A percentile compares a stretch with the other conserved stretches of the same genome.
Evolutionary conservation across 2,888 invertebrate species (phyloP).

Genomic region (Gonocerus acuteangulatus): DNA sequence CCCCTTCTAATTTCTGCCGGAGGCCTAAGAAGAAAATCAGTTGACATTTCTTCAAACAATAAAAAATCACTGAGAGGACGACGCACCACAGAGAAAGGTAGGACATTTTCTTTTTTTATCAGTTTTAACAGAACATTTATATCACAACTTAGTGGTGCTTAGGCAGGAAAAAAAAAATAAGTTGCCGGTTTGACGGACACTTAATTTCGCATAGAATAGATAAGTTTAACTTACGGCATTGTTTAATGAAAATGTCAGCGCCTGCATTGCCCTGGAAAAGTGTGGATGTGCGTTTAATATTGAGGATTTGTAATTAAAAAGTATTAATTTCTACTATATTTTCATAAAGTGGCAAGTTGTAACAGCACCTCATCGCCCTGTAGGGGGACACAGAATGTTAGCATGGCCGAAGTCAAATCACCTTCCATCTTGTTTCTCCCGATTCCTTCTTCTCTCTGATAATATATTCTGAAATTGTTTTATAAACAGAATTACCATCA

Average conservation of each 20-base stretch:
- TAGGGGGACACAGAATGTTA: constrained; percentile 41
- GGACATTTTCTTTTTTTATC: not conserved
- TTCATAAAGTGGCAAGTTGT: not conserved
- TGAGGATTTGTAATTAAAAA: not conserved
- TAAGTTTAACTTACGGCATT: not conserved
- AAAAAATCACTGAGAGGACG: constrained; percentile 24
- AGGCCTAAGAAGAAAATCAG: constrained; percentile 51
- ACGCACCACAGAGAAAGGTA: constrained; percentile 13
- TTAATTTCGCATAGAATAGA: constrained; percentile 37
- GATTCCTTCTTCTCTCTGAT: not conserved
- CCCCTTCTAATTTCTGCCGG: constrained; percentile 48
- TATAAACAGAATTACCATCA: not conserved
- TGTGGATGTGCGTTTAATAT: too few species aligned
- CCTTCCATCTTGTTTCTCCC: constrained; percentile 40
- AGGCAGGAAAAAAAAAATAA: constrained; percentile 34
- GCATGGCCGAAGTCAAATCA: constrained; percentile 45
- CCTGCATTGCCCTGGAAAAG: too few species aligned
- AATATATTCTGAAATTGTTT: too few species aligned
- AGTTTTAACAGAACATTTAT: constrained; percentile 7
- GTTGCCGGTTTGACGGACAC: constrained; percentile 35
- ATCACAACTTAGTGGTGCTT: constrained; percentile 14
- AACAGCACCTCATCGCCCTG: constrained; percentile 29
- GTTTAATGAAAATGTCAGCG: not conserved
- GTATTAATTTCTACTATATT: not conserved
- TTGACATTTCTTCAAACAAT: constrained; percentile 44